A percentile compares a stretch with the other conserved stretches of the same genome.
Conservation (phyloP, 2,888 invertebrate species). For the Cephalotes varians region DNA sequence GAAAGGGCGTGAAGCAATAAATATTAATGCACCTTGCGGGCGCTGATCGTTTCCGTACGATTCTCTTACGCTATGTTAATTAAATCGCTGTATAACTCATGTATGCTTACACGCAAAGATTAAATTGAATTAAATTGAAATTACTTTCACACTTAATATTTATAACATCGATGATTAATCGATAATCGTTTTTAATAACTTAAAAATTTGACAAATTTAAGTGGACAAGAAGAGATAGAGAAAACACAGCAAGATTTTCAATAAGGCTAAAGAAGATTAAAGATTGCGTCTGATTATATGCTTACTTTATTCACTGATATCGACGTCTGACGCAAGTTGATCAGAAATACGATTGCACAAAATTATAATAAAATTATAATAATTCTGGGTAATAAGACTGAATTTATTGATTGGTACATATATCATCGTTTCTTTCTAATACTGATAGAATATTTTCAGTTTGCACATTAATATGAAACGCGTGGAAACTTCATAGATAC, state of each 20-base stretch:
- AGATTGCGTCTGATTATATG: neutral
- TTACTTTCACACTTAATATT: neutral
- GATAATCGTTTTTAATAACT: neutral
- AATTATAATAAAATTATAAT: constrained; percentile 15
- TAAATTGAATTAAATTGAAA: constrained; percentile 8
- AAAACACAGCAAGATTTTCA: neutral
- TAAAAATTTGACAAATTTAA: neutral
- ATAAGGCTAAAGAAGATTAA: neutral
- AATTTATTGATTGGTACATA: neutral
- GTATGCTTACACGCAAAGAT: neutral
- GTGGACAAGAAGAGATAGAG: neutral
- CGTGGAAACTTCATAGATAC: neutral
- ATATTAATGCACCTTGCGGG: constrained; percentile 19
- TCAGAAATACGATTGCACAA: neutral
- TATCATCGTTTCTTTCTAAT: neutral
- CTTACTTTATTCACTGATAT: neutral
- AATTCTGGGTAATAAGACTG: neutral
- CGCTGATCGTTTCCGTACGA: constrained; percentile 3
- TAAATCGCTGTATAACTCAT: neutral
- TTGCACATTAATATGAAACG: neutral
- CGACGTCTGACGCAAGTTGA: neutral
- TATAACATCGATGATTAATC: neutral
- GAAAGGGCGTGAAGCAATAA: constrained; percentile 13
- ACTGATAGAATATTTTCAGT: neutral
- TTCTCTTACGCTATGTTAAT: constrained; percentile 22